These are phyloP conservation scores for Cosmorhoe ocellata DNA, from an alignment of 2,888 invertebrate genomes.

Conservation along the genomic window DNA sequence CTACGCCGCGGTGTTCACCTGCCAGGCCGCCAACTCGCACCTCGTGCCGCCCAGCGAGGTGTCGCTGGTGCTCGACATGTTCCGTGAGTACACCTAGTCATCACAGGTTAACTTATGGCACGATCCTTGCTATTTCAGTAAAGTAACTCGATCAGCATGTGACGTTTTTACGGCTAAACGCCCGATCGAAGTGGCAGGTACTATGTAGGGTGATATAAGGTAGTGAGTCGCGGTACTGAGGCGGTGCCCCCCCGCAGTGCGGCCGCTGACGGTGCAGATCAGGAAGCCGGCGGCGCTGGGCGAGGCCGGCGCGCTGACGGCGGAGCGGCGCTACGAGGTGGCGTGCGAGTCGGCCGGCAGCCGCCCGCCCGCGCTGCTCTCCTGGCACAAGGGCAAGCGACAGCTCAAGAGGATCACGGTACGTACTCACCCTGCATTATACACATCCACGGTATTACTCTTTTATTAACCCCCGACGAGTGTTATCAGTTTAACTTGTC, in stretches of 20 bases:
- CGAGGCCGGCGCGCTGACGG: constrained; percentile 86
- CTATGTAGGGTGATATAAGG: no score
- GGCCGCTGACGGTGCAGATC: constrained; percentile 91
- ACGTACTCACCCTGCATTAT: no score
- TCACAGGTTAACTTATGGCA: no score
- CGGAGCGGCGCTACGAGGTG: constrained; percentile 92
- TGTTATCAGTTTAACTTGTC: no score
- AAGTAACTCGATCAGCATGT: no score
- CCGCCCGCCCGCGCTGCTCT: constrained; percentile 91
- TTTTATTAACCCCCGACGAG: no score
- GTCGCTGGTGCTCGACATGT: constrained; percentile 89
- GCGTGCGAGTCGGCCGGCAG: constrained; percentile 93
- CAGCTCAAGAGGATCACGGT: constrained; percentile 92
- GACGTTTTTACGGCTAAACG: no score
- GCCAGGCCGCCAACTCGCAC: constrained; percentile 93
- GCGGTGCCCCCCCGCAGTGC: no score
- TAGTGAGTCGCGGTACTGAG: no score
- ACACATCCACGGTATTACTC: no score
- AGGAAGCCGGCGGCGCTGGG: constrained; percentile 77
- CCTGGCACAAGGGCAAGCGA: constrained; percentile 94
- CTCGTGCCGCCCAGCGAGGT: constrained; percentile 91
- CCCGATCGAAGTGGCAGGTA: no score
- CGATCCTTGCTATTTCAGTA: not conserved
- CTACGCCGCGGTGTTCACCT: constrained; percentile 93
- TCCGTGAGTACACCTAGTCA: constrained; percentile 91